Base-by-base conservation (phyloP, 2,113 vertebrate species). In the Sula dactylatra region DNA sequence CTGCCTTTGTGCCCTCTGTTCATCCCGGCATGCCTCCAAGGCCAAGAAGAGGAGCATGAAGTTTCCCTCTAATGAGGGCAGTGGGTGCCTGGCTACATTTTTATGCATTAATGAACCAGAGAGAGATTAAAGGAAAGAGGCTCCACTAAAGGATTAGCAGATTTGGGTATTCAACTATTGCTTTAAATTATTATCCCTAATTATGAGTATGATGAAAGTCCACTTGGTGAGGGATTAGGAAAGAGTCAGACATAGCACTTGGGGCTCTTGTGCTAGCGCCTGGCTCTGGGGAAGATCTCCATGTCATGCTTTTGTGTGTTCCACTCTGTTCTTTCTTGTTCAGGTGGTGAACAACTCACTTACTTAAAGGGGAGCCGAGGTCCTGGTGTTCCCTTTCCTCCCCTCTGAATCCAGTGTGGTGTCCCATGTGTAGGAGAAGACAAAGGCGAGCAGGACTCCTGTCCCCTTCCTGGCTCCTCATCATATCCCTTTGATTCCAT, bases 161-260 rank as follows among this genome's bases (percentile, higher is more conserved):
- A 96, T 98, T 95, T 95, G 91, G 93, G 61, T 67, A 73, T 82
- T 94, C 94, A 94, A n/a, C 93, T 88, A 42, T 94, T 90, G 96
- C 78, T 96, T 96, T 96, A 96, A 96, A 93, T 94, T 96, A 90
- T 94, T 96, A 86, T 96, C 76, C 72, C 87, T 97, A 92, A 96
- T 94, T 97, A 96, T 62, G 64, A 71, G 38, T 67, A 86, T 73
- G 82, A 70, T 88, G 81, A 87, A 88, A 94, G 87, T 94, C 84
- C 55, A 73, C 34, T 73, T 96, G 83, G 83, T 76, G 76, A 90
- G 90, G 82, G 87, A 97, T 93, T 92, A 96, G 73, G 78, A 92
- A 82, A 91, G 56, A 93, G 90, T 47, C 69, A 78, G 52, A 93
- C 73, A 65, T 61, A 81, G 82, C 70, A 66, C 49, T 84, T 93